Conservation (phyloP, 1,140 invertebrate species). For the Procambarus virginalis region DNA sequence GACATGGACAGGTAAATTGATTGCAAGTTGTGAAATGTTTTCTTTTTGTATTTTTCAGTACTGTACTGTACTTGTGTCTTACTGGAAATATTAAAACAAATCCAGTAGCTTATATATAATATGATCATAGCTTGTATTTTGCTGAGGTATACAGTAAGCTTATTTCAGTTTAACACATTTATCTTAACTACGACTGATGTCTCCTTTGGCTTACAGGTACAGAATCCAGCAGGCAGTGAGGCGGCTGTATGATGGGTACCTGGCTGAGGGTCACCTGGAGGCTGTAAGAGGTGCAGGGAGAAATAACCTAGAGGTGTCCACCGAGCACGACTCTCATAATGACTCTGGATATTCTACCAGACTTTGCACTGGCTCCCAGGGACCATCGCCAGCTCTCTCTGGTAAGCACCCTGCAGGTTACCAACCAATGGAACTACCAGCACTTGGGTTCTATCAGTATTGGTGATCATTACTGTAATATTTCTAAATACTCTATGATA, state of each 20-base stretch:
- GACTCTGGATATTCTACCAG: slow-evolving; percentile 87
- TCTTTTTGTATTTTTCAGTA: too few species aligned
- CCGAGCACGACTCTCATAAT: slow-evolving; percentile 79
- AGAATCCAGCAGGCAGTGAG: slow-evolving; percentile 68
- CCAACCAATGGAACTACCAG: too few species aligned
- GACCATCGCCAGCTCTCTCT: slow-evolving; percentile 84
- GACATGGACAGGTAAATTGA: slow-evolving; percentile 69
- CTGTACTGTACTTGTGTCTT: too few species aligned
- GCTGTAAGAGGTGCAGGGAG: slow-evolving; percentile 22
- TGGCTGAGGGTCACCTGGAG: slow-evolving; percentile 57
- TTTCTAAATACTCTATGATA: too few species aligned
- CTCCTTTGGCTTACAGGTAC: slow-evolving; percentile 39
- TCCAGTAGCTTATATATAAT: too few species aligned
- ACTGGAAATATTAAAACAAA: too few species aligned
- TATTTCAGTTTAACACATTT: too few species aligned
- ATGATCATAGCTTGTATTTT: too few species aligned
- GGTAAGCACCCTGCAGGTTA: slow-evolving; percentile 73
- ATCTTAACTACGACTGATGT: not conserved
- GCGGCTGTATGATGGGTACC: slow-evolving; percentile 65
- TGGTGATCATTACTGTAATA: too few species aligned
- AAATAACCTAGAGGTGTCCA: slow-evolving; percentile 52
- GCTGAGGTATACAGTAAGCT: too few species aligned
- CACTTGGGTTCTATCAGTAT: too few species aligned
- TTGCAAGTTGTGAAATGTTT: not conserved
- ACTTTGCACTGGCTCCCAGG: slow-evolving; percentile 84